phyloP scores from a whole-genome alignment of 2,113 vertebrate species.

The Oncorhynchus kisutch region DNA sequence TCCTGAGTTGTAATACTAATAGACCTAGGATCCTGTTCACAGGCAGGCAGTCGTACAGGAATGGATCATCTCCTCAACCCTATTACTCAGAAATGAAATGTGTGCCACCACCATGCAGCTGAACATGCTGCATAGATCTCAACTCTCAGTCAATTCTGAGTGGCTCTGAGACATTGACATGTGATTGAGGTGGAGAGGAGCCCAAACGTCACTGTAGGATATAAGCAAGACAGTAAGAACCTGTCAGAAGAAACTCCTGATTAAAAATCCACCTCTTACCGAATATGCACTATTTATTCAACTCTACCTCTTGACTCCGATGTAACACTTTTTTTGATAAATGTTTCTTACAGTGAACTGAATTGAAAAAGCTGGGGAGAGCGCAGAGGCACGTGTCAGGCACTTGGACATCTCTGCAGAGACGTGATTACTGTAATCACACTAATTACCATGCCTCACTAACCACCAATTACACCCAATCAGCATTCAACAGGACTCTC shows the following conservation, averaged over 20 bases:
- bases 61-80: background rate
- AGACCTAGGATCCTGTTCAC: background rate
- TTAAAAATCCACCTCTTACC: too few species aligned
- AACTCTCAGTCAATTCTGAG: background rate
- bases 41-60: background rate
- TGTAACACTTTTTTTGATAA: background rate
- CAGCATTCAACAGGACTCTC: conserved; percentile 30
- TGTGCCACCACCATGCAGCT: background rate
- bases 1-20: conserved; percentile 8
- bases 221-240: background rate
- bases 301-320: background rate
- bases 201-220: background rate
- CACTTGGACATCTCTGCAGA: conserved; percentile 4
- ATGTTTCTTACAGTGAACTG: background rate
- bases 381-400: background rate
- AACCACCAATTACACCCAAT: conserved; percentile 44
- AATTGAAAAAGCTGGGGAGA: background rate
- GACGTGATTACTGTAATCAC: conserved; percentile 39
- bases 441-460: conserved; percentile 36
- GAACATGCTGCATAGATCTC: background rate
- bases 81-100: too few species aligned
- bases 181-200: background rate
- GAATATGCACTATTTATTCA: background rate
- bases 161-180: background rate
- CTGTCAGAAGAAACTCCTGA: too few species aligned